Base-by-base conservation (phyloP, 1,140 invertebrate genomes). In the Drosophila pachea region DNA sequence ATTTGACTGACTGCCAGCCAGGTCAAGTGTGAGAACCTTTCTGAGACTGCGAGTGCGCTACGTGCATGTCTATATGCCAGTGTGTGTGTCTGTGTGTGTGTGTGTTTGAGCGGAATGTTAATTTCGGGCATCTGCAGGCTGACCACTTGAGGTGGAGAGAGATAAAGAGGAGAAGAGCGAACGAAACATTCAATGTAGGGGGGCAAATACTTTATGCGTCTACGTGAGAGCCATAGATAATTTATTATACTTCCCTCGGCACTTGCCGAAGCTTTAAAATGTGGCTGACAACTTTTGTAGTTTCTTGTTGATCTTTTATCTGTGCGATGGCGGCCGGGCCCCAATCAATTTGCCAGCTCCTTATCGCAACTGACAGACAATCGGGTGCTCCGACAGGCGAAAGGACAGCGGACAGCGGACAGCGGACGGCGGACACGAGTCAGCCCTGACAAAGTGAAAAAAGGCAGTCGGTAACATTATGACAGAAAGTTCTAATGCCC, bases 191-290 rank as follows among this genome's bases (percentile, higher is more conserved):
- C 9, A 16, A 52, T 42, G 63, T 70, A 54, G 59, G 9, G 11
- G 64, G 76, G 69, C 74, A 72, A 78, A 73, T 71, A 68, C 52
- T 86, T 84, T 68, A 86, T 79, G 66, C 49, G 68, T 43, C 79
- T 84, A 84, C 79, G 79, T 84, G 79, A 63, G 47, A 61, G 76
- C 76, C 79, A 84, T 86, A 65, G 81, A 65, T 86, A 86, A 84
- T 84, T 84, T 84, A 76, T 79, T 79, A 84, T 76, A 69, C 65
- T 48, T 53, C 62, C 40, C 62, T 12, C 16, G 35, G 33, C 8
- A 9, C 35, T 47, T n/a, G 11, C 8, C 31, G 32, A 50, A 40
- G 64, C 59, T 73, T 81, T 76, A 81, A 74, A 82, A 54, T 60
- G 60, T 82, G 68, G 54, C 70, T 71, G 47, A 47, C n/a, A 58